These are phyloP conservation scores for Chelmon rostratus DNA, from an alignment of 2,797 vertebrate genomes.

Conservation along the genomic window DNA sequence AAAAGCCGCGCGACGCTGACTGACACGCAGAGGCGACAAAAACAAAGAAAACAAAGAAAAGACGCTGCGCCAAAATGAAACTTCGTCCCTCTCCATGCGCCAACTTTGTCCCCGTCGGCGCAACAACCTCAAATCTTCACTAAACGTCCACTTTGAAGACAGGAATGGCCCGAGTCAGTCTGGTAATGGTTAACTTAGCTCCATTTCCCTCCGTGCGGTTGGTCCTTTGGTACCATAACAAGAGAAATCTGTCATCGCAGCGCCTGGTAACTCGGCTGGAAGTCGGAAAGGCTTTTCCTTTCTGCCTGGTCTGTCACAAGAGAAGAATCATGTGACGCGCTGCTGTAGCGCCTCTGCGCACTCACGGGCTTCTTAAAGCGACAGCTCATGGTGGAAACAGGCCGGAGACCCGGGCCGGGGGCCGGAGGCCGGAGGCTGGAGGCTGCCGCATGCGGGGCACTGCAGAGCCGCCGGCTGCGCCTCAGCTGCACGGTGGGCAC, in stretches of 20 bases:
- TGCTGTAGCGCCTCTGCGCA: conserved; percentile 74
- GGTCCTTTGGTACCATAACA: conserved; percentile 47
- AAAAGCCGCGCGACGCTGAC: conserved; percentile 29
- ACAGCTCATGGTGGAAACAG: conserved; percentile 47
- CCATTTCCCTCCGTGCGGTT: conserved; percentile 59
- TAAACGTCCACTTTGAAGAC: conserved; percentile 24
- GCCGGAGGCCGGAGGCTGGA: too few relatives aligned
- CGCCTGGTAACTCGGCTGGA: conserved; percentile 64
- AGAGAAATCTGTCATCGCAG: conserved; percentile 42
- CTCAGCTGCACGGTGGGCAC: too few relatives aligned
- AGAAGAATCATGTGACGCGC: conserved; percentile 90
- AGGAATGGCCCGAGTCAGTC: conserved; percentile 39
- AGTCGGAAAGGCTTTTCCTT: conserved; percentile 76
- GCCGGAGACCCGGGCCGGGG: background rate
- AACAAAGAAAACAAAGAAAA: conserved; percentile 70
- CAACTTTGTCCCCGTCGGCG: conserved; percentile 80
- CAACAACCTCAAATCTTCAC: conserved; percentile 52
- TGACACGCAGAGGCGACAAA: conserved; percentile 43
- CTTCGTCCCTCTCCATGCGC: conserved; percentile 86
- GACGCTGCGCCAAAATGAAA: conserved; percentile 79
- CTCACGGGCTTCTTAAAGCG: conserved; percentile 82
- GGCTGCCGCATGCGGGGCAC: conserved; percentile 22
- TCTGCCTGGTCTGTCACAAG: conserved; percentile 90
- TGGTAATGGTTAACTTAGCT: conserved; percentile 66
- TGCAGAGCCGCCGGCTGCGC: conserved; percentile 21